Evolutionary conservation across 2,888 invertebrate species (phyloP), one percentile per base, ranked within the genome.

Genomic region (Crossocerus cetratus): DNA sequence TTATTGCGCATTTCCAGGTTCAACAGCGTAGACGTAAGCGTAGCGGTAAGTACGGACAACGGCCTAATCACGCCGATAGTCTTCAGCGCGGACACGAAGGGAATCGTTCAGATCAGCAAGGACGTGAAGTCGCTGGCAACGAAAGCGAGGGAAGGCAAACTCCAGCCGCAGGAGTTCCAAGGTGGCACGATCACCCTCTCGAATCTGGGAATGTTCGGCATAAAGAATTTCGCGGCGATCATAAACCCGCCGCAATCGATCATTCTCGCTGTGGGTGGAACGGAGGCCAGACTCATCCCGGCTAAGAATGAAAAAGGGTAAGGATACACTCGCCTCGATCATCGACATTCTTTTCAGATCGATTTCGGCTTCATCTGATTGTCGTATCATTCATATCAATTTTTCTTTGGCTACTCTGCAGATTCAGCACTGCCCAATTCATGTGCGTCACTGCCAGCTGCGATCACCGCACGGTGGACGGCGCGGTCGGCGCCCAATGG

Each of bases 1-100:
- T n/a, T n/a, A 32, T 32, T 3, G 11, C 11, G 3, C 55, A 13
- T 43, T 68, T 64, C 18, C 13, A 97, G 97, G 87, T 97, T 95
- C 88, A 94, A 95, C 60, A 94, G 95, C 84, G 99, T 99, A 11
- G 99, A 99, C 90, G 96, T 99, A 1, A 97, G 96, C 85, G 97
- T 99, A 69, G 99, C 99, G 0, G 99, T 99, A 3, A 97, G 97
- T 72, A 99, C 99, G 0, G 97, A 97, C 3, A 93, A 93, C 75
- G 99, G 99, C 0, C 93, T 99, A 11, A 98, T 99, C 74, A 99
- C 99, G 1, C 99, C 99, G 1, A 99, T 99, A 81, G 93, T 99
- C 14, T 96, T 96, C 90, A 94, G 94, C 87, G 98, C 98, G 0
- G 97, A 99, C 88, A 93, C 94, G 55, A 97, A 98, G 90, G 98